Conservation (phyloP, 2,113 vertebrate genomes). For the Platysteira castanea region DNA sequence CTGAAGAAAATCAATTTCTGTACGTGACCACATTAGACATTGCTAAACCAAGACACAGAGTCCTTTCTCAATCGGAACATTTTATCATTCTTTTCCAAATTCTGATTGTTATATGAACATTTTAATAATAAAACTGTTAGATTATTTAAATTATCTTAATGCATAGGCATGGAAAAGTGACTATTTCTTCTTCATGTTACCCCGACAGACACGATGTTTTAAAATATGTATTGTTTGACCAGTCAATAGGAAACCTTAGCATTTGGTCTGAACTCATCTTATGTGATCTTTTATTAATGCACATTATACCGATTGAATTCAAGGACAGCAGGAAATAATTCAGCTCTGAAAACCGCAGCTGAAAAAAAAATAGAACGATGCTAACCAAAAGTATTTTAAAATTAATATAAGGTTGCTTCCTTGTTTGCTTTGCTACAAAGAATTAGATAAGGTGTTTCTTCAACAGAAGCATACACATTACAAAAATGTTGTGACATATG, state of each 20-base stretch:
- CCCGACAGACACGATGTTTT: conserved; percentile 22
- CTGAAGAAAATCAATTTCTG: conserved; percentile 99
- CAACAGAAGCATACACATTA: conserved; percentile 63
- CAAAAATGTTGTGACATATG: conserved; percentile 81
- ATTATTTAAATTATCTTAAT: conserved; percentile 67
- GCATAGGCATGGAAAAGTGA: conserved; percentile 45
- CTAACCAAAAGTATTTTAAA: conserved; percentile 59
- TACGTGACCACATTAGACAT: conserved; percentile 99
- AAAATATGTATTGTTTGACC: conserved; percentile 71
- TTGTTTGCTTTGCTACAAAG: conserved; percentile 63
- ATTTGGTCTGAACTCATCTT: conserved; percentile 72
- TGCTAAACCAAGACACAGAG: conserved; percentile 88
- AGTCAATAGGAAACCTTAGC: conserved; percentile 72
- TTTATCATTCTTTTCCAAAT: conserved; percentile 91
- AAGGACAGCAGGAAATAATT: conserved; percentile 74
- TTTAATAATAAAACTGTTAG: conserved; percentile 74
- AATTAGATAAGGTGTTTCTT: conserved; percentile 64
- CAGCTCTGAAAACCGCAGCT: conserved; percentile 62
- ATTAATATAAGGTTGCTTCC: conserved; percentile 59
- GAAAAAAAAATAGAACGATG: conserved; percentile 47
- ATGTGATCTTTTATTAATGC: conserved; percentile 81
- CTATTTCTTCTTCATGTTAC: conserved; percentile 44
- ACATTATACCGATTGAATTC: conserved; percentile 68
- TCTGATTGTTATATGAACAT: conserved; percentile 89
- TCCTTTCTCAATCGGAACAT: conserved; percentile 91